Base-by-base conservation (phyloP, 2,888 invertebrate species). In the Ormyrus rosae region DNA sequence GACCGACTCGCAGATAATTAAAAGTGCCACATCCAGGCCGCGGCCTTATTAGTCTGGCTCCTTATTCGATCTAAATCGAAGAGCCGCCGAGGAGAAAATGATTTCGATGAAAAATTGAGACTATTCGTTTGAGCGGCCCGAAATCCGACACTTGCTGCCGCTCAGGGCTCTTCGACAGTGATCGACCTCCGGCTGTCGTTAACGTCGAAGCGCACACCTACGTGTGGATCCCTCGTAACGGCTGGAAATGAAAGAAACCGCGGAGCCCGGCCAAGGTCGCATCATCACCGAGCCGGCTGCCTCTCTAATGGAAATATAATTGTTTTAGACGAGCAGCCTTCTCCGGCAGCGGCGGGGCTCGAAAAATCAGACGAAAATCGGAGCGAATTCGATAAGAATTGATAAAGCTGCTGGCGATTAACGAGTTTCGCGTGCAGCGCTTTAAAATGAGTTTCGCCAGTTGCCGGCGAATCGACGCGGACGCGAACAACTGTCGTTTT, bases 281-380 rank as follows among this genome's bases (percentile, higher is more conserved):
- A 9, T 48, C 34, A 34, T 34, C 65, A 73, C 65, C 71, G 74
- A 53, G 34, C 71, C 10, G 10, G 53, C 9, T 7, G 53, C 50
- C 83, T 34, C 34, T 83, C 86, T 87, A 87, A 87, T 87, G 87
- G 86, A 86, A 84, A 87, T 87, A 87, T 87, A 87, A 87, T 87
- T 86, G 86, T 87, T 72, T 80, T 64, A 56, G 46, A 70, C 71
- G 65, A 55, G n/a, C 60, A 56, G 55, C 56, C 56, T 74, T 74
- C 69, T 50, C 34, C 13, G 46, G 9, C 13, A 13, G 2, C 46
- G 13, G 46, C 51, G 50, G 19, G 34, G n/a, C 19, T 51, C 34
- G 48, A 67, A 60, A 48, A 51, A 11, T 48, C 56, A 19, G 68
- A 68, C 61, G 51, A 77, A 77, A 77, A 74, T 80, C 19, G 65